Evolutionary conservation across 2,797 vertebrate species (phyloP), one percentile per base, ranked within the genome.

Genomic region (Tarsius wallacei): DNA sequence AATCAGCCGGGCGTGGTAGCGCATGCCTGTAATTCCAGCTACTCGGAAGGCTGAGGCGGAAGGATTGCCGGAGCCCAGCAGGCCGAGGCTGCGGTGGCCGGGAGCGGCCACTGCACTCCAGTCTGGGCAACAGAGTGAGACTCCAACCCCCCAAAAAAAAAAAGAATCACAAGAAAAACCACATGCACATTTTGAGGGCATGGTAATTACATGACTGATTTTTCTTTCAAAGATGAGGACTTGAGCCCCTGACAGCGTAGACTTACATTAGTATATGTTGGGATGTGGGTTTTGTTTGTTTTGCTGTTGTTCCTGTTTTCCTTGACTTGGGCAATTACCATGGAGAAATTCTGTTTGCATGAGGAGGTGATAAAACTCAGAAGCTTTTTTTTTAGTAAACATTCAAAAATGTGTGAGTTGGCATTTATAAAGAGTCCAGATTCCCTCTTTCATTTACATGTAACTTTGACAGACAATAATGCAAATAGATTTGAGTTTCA

Each of bases 271-370:
- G 74, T 71, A 36, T 88, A n/a, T 53, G 16, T 94, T 87, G 74
- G 49, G 47, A 53, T 76, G 17, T n/a, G n/a, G 57, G 31, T 51
- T 74, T 84, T 59, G 76, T 74, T 89, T 71, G 47, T 55, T 49
- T 55, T 68, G 2, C 19, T 76, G 57, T 82, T 51, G 55, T 91
- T 82, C 82, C 47, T 93, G 71, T 66, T 93, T 95, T 71, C 33
- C 77, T 84, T 80, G 51, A 74, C 84, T 91, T 82, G 74, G 33
- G 31, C 63, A 81, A 89, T 84, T 28, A 31, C 36, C 64, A 28
- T 96, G 84, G 63, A 91, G 49, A 94, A 94, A 73, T 93, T 94
- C 88, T 87, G 64, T 91, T 96, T 74, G 61, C 49, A 15, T n/a
- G n/a, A 71, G 19, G 49, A 90, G 77, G 24, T 90, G 66, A 59